Percentiles rank a stretch among this genome's conserved stretches.
Conservation (phyloP, 2,797 vertebrate species). For the Poecilia wingei region DNA sequence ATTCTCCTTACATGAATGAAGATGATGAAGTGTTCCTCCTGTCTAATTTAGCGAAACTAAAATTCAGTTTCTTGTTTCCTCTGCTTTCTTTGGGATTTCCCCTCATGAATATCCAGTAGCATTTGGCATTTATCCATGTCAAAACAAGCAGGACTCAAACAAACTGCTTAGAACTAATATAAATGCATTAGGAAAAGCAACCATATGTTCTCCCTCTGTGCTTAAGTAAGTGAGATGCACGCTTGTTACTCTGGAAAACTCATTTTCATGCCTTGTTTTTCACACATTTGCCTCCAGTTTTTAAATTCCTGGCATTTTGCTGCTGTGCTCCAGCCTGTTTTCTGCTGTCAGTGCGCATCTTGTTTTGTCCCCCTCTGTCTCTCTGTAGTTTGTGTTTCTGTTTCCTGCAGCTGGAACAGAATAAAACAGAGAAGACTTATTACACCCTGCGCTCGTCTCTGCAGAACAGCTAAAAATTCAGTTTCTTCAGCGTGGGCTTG, state of each 20-base stretch:
- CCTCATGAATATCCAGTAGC: background rate
- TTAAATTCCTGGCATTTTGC: background rate
- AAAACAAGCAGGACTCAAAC: background rate
- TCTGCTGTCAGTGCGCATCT: background rate
- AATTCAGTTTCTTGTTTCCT: background rate
- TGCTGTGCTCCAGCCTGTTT: constrained; percentile 5
- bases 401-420: constrained; percentile 17
- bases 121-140: background rate
- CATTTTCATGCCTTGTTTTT: background rate
- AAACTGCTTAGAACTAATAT: background rate
- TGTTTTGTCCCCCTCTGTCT: background rate
- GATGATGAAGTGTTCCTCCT: background rate
- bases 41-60: background rate
- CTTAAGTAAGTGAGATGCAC: background rate
- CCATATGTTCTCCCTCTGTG: background rate
- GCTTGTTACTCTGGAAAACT: constrained; percentile 5
- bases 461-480: constrained; percentile 14
- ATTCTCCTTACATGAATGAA: background rate
- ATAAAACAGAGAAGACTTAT: constrained; percentile 5
- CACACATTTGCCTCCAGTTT: background rate
- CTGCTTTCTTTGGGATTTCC: background rate
- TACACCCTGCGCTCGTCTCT: constrained; percentile 7
- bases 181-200: constrained; percentile 1
- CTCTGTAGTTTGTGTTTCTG: constrained; percentile 11
- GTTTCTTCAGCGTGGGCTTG: background rate